Base-by-base conservation (phyloP, 2,888 invertebrate genomes). In the Drosophila macrothrix region DNA sequence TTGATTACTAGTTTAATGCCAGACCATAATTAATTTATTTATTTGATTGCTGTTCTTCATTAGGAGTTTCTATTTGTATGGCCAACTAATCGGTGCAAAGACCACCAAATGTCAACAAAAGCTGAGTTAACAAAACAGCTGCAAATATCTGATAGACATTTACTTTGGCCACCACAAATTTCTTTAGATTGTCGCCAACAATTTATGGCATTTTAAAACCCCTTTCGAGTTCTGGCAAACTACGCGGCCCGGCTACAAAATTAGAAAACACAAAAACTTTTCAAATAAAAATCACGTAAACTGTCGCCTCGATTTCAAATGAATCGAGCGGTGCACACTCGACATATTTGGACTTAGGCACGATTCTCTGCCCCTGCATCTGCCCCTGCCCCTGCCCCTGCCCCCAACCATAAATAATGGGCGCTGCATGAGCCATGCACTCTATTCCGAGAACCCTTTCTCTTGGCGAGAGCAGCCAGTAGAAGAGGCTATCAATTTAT, bases 271-370 rank as follows among this genome's bases (percentile, higher is more conserved):
- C 54, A 39, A 25, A 56, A 19, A 55, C 58, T 86, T 86, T 90
- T 90, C 84, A 60, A 82, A 88, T 86, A 80, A 90, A 90, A 86
- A 90, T 86, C 89, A 88, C 89, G 89, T 89, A 91, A 80, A 73
- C 62, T 88, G 83, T 83, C 83, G 82, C 90, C 88, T 78, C 68
- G 43, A 88, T 88, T 85, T 85, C 86, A 76, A 90, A 85, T 60
- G 90, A 85, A 85, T 88, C 77, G 86, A 61, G 52, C 41, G 35
- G 41, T 43, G 67, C 64, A 67, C 73, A 73, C 55, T 66, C 52
- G 33, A 39, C 37, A 82, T 74, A 80, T 82, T 84, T 87, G 53
- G 87, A 80, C 76, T 89, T 89, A 78, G 89, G 83, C 85, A 91
- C 87, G 89, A 86, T 82, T 90, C 82, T 49, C 43, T 67, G 71